Evolutionary conservation across 2,888 invertebrate genomes (phyloP), one percentile per base, ranked within the genome.

Genomic region (Drosophila paracracens): DNA sequence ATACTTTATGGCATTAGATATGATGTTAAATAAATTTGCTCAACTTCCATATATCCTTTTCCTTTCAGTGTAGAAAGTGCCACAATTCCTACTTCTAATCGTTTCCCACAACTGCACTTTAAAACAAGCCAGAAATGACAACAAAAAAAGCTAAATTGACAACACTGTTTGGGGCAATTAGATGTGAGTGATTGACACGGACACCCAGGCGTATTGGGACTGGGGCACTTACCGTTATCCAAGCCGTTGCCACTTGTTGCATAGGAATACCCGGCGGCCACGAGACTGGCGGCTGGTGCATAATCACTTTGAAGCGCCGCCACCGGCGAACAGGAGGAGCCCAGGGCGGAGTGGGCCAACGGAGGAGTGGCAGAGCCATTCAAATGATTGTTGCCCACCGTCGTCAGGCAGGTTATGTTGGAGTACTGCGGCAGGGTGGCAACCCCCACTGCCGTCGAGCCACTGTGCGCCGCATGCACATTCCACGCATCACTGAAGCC

Each of bases 171-270:
- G n/a, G 3, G 11, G 6, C 73, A 76, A 79, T 81, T 71, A 72
- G 52, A 73, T 72, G 64, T 54, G 76, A 74, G 74, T 90, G 90
- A 88, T 88, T 88, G 90, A 90, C 88, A 62, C 71, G 90, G 81
- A 90, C 88, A 89, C 90, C 90, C 90, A 90, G 54, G 76, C 59
- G 27, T 57, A 58, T 35, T 38, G 50, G 4, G 50, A 38, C 53
- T 36, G 57, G 51, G 54, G 61, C 81, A 91, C 93, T 92, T 91
- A 93, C 93, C 92, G 81, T 91, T 92, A 79, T 93, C 93, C 82
- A 93, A 76, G 70, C 83, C 78, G 65, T 74, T 78, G 76, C 81
- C 82, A 82, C 82, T 81, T 82, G 86, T 88, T 70, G 81, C 81
- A 82, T 93, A 93, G 76, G 92, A 91, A 75, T 93, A 93, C 66